Evolutionary conservation across 2,797 vertebrate genomes (phyloP), one percentile per base, ranked within the genome.

Genomic region (Ctenopoma multispine): DNA sequence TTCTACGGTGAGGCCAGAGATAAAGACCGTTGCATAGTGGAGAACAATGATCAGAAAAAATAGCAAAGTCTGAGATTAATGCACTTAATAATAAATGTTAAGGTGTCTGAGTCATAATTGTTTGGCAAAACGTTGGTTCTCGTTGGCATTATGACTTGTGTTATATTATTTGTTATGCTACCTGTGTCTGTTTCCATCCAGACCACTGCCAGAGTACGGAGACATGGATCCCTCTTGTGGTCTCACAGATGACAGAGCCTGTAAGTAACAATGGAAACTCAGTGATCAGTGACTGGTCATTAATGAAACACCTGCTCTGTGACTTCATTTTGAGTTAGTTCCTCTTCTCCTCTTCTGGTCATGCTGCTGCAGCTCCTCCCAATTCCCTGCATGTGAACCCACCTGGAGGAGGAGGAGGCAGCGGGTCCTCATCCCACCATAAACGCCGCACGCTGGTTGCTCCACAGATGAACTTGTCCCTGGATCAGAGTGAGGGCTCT

Each of bases 401-500:
- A 38, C 79, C 87, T 2, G 90, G 80, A 69, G 95, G 91, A 0
- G 90, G 88, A 15, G 93, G 90, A 0, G 73, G 89, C 0, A 90
- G 89, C 0, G 83, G 86, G 43, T 77, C 91, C 7, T 87, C 89
- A 1, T 90, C 94, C 0, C 96, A 96, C 74, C 94, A 94, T 7
- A 98, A 98, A 85, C 85, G 97, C 0, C 97, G 97, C 63, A 99
- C 97, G 0, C 91, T 99, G 21, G 90, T 99, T 0, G 98, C 97
- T 6, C 97, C 98, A 0, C 96, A 99, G 77, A 98, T 99, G 92
- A 99, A 97, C 92, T 95, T 99, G 63, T 99, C 98, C 11, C 89
- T 99, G 91, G 98, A 99, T 83, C 97, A 97, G 71, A 99, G 97
- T 0, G 97, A 99, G 78, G 97, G 97, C 0, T 99, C 97, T 9